These are phyloP conservation scores for Antedon mediterranea DNA, from an alignment of 53 echinoderm and acorn worm genomes.

Conservation along the genomic window DNA sequence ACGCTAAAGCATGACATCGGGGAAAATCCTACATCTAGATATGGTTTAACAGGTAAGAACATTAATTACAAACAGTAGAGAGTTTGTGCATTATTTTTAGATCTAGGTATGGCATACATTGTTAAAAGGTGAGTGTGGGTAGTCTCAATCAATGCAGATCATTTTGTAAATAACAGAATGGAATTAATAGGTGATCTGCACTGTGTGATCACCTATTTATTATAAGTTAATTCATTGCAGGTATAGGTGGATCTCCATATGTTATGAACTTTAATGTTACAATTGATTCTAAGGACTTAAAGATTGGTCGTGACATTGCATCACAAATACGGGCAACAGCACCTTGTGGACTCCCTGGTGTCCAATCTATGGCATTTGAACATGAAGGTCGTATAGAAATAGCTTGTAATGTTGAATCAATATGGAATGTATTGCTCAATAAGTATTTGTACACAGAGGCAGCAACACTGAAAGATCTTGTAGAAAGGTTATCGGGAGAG, in stretches of 20 bases:
- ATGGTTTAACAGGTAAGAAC: conserved; percentile 67
- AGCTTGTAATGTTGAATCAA: conserved; percentile 73
- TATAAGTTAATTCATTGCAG: conserved; percentile 11
- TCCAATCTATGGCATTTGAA: conserved; percentile 81
- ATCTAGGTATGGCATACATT: too few species aligned
- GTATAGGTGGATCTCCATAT: conserved; percentile 77
- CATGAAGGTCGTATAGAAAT: conserved; percentile 72
- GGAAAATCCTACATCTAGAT: conserved; percentile 31
- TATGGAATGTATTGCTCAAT: not conserved
- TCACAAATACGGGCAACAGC: conserved; percentile 43
- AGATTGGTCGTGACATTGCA: conserved; percentile 46
- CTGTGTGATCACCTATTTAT: too few species aligned
- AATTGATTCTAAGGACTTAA: conserved; percentile 52
- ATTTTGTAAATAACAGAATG: too few species aligned
- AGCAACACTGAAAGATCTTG: conserved; percentile 1
- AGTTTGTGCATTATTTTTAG: too few species aligned
- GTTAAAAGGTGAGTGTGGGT: too few species aligned
- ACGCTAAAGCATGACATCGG: conserved; percentile 43
- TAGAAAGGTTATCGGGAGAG: conserved; percentile 36
- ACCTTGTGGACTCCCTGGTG: conserved; percentile 64
- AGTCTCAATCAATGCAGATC: too few species aligned
- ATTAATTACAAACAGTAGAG: too few species aligned
- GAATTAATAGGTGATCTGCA: too few species aligned
- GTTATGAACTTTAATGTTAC: conserved; percentile 88
- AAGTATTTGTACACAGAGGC: conserved; percentile 23